Percentiles rank a stretch among this genome's conserved stretches.
Conservation (phyloP, 2,888 invertebrate genomes). For the Perizoma affinitatum region DNA sequence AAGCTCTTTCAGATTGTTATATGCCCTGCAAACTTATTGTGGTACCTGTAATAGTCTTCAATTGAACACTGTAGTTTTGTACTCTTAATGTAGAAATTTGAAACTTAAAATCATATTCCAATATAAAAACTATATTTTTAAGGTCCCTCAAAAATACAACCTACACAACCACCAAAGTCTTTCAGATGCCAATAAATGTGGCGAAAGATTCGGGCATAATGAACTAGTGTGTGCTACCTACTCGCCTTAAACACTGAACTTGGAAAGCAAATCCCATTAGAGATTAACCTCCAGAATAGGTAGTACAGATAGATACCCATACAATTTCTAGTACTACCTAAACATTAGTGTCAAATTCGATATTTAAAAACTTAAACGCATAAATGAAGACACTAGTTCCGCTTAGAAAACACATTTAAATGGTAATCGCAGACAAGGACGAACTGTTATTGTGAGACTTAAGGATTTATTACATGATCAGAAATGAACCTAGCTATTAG, state of each 20-base stretch:
- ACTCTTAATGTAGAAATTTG: too few relatives aligned
- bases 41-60: too few relatives aligned
- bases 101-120: too few relatives aligned
- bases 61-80: too few relatives aligned
- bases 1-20: too few relatives aligned
- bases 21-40: too few relatives aligned
- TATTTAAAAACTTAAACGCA: conserved; percentile 46
- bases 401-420: conserved; percentile 63
- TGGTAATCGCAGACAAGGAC: conserved; percentile 74
- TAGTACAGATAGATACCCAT: conserved; percentile 29
- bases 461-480: conserved; percentile 8
- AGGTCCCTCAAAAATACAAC: too few relatives aligned
- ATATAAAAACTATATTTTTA: too few relatives aligned
- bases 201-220: too few relatives aligned
- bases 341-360: conserved; percentile 37
- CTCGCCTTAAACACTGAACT: conserved; percentile 38
- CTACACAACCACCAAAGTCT: too few relatives aligned
- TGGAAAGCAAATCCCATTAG: conserved; percentile 54
- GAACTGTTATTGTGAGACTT: conserved; percentile 35
- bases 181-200: too few relatives aligned
- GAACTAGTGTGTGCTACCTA: background rate
- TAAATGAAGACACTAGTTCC: conserved; percentile 53
- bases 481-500: conserved; percentile 30
- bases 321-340: conserved; percentile 32
- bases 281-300: conserved; percentile 40